Evolutionary conservation across 2,888 invertebrate genomes (phyloP).

Genomic region (Adelognathus sp.): DNA sequence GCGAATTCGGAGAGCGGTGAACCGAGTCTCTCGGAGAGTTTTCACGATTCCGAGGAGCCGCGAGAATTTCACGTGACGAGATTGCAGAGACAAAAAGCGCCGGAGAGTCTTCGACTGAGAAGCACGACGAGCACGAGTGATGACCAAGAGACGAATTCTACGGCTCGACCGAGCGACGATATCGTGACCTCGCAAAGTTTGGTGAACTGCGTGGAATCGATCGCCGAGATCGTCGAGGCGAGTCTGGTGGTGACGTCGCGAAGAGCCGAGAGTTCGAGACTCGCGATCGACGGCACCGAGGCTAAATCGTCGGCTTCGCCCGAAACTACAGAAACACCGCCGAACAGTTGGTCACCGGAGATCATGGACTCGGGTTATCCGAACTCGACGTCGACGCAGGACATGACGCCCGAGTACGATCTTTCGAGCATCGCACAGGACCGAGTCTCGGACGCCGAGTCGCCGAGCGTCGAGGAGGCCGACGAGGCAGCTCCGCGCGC

Average conservation of each 20-base stretch:
- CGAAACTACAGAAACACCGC: conserved; percentile 66
- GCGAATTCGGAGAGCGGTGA: conserved; percentile 38
- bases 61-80: neutral
- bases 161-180: neutral
- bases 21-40: neutral
- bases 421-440: conserved; percentile 73
- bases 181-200: neutral
- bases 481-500: conserved; percentile 68
- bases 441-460: conserved; percentile 62
- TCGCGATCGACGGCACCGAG: conserved; percentile 45
- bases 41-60: neutral
- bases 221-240: neutral
- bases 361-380: conserved; percentile 78
- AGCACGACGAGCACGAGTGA: neutral
- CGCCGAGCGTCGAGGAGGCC: conserved; percentile 69
- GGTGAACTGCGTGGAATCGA: neutral
- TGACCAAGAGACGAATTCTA: neutral
- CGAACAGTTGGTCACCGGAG: conserved; percentile 74
- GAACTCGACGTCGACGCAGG: conserved; percentile 74
- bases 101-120: conserved; percentile 9
- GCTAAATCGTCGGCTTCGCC: conserved; percentile 57
- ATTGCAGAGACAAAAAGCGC: conserved; percentile 18
- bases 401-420: conserved; percentile 74
- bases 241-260: neutral
- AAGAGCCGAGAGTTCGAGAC: neutral